These are phyloP conservation scores for Nannobrachium achirus DNA, from an alignment of 2,113 vertebrate species.

Conservation along the genomic window DNA sequence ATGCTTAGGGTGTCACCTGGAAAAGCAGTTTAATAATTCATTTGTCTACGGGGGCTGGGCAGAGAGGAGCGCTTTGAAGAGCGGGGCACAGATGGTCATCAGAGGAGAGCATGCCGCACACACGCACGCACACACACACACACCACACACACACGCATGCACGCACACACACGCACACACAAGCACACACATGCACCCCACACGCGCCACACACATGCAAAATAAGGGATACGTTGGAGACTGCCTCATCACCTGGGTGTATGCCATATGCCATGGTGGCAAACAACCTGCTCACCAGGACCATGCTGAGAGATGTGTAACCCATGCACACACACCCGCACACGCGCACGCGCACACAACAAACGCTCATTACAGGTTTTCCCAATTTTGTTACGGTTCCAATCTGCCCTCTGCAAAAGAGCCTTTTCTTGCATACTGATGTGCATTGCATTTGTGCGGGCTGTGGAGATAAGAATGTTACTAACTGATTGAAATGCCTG, in stretches of 20 bases:
- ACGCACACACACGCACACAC: not conserved
- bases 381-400: constrained; percentile 41
- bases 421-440: constrained; percentile 65
- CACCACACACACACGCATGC: not conserved
- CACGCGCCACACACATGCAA: constrained; percentile 25
- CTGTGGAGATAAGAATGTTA: constrained; percentile 55
- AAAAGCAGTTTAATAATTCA: constrained; percentile 75
- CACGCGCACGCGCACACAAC: not conserved
- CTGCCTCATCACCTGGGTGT: constrained; percentile 75
- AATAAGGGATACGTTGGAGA: constrained; percentile 49
- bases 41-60: constrained; percentile 59
- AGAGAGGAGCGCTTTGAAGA: constrained; percentile 73
- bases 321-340: constrained; percentile 3
- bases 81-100: constrained; percentile 78
- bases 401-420: constrained; percentile 32
- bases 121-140: constrained; percentile 2
- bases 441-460: constrained; percentile 53
- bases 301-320: constrained; percentile 40
- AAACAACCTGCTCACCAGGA: constrained; percentile 65
- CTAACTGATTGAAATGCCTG: constrained; percentile 59
- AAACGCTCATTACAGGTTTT: not conserved
- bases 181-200: constrained; percentile 1
- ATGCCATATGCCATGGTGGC: constrained; percentile 75
- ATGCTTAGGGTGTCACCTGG: constrained; percentile 66
- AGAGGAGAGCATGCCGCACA: constrained; percentile 66